Percentiles rank a stretch among this genome's conserved stretches.
Conservation (phyloP, 2,113 vertebrate genomes). For the Brienomyrus brachyistius region DNA sequence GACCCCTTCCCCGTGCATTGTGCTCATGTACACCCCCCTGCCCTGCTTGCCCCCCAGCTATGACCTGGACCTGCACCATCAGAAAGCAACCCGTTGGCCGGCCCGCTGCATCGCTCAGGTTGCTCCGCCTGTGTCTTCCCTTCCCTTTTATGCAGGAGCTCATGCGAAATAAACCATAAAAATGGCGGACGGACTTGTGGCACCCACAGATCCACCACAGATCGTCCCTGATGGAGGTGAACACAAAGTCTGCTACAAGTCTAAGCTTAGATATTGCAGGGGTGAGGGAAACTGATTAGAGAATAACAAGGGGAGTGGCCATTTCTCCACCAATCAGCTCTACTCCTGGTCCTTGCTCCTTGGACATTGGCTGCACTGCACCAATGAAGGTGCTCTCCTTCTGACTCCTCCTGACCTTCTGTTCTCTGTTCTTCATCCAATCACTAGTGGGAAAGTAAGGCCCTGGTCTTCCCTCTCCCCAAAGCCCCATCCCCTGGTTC, state of each 20-base stretch:
- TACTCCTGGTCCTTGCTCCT: neutral
- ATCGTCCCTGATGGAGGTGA: constrained; percentile 41
- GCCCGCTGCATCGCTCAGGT: neutral
- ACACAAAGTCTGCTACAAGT: constrained; percentile 45
- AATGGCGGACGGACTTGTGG: constrained; percentile 17
- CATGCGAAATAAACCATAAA: neutral
- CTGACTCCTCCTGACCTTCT: neutral
- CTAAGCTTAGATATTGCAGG: neutral
- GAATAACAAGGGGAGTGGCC: constrained; percentile 27
- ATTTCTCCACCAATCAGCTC: constrained; percentile 14
- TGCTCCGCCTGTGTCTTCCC: neutral
- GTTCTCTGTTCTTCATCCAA: neutral
- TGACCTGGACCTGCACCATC: neutral
- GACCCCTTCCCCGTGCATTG: neutral
- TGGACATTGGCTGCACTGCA: neutral
- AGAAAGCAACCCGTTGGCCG: neutral
- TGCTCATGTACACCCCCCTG: neutral
- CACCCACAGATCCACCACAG: constrained; percentile 32
- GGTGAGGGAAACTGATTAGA: constrained; percentile 7
- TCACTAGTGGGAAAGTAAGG: neutral
- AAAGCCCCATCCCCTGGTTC: neutral
- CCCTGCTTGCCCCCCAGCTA: neutral
- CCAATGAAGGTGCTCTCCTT: constrained; percentile 9
- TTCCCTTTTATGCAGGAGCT: neutral
- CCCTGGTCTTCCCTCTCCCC: neutral